Evolutionary conservation across 2,888 invertebrate species (phyloP).

Genomic region (Cataglyphis livida): DNA sequence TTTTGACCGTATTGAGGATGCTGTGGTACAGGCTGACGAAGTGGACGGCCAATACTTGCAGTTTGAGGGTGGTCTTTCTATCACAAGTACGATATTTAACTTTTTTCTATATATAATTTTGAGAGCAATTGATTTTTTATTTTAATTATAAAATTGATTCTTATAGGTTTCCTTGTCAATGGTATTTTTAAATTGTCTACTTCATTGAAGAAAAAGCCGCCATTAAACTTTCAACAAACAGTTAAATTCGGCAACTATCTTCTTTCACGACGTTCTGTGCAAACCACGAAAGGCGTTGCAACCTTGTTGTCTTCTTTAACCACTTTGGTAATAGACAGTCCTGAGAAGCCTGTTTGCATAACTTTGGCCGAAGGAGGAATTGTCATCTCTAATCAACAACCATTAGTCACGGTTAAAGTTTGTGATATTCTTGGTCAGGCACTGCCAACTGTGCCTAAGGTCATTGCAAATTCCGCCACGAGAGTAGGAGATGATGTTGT

Average conservation of each 20-base stretch:
- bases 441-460: conserved; percentile 88
- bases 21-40: conserved; percentile 98
- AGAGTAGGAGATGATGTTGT: conserved; percentile 91
- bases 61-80: conserved; percentile 96
- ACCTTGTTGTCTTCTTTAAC: conserved; percentile 92
- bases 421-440: conserved; percentile 92
- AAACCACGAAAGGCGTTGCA: conserved; percentile 93
- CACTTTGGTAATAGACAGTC: conserved; percentile 90
- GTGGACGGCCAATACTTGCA: conserved; percentile 95
- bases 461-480: conserved; percentile 92
- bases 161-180: conserved; percentile 87
- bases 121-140: neutral
- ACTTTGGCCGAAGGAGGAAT: conserved; percentile 91
- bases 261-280: conserved; percentile 95
- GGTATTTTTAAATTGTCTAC: conserved; percentile 89
- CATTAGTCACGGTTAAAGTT: conserved; percentile 90
- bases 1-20: conserved; percentile 94
- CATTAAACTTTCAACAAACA: conserved; percentile 92
- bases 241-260: conserved; percentile 97
- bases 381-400: conserved; percentile 91
- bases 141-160: conserved; percentile 15
- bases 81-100: conserved; percentile 87
- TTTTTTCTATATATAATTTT: neutral
- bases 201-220: conserved; percentile 89
- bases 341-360: conserved; percentile 92